phyloP scores from a whole-genome alignment of 2,113 vertebrate genomes.

The Ascaphus truei region DNA sequence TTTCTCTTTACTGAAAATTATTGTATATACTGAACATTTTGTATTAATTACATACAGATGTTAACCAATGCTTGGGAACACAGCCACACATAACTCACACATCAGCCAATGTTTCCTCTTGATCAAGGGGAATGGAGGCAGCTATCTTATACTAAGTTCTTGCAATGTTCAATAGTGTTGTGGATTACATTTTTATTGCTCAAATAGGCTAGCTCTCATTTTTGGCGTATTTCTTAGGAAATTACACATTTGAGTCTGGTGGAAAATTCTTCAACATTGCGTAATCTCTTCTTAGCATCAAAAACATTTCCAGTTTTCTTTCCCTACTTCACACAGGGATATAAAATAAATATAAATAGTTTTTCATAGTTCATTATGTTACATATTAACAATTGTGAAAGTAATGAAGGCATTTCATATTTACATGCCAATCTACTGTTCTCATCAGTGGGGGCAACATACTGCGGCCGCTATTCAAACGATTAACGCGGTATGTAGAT shows the following conservation, averaged over 20 bases:
- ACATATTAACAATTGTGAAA: no score
- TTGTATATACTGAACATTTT: neutral
- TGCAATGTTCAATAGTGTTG: neutral
- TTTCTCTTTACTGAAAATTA: neutral
- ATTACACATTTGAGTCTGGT: constrained; percentile 4
- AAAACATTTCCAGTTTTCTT: neutral
- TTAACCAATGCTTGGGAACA: neutral
- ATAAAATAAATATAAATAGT: no score
- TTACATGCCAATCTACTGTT: no score
- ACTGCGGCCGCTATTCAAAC: no score
- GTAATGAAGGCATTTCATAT: no score
- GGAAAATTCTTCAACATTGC: constrained; percentile 14
- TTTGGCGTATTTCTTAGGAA: constrained; percentile 16
- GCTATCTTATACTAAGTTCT: neutral
- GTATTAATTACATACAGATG: neutral
- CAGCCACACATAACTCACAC: neutral
- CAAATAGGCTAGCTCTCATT: neutral
- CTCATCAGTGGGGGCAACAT: no score
- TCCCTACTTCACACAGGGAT: neutral
- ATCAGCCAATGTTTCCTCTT: neutral
- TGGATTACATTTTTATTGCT: neutral
- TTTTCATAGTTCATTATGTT: no score
- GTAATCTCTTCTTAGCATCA: constrained; percentile 11
- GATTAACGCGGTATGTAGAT: no score
- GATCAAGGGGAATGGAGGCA: neutral